phyloP scores from a whole-genome alignment of 2,888 invertebrate genomes.

The Diaphora mendica region DNA sequence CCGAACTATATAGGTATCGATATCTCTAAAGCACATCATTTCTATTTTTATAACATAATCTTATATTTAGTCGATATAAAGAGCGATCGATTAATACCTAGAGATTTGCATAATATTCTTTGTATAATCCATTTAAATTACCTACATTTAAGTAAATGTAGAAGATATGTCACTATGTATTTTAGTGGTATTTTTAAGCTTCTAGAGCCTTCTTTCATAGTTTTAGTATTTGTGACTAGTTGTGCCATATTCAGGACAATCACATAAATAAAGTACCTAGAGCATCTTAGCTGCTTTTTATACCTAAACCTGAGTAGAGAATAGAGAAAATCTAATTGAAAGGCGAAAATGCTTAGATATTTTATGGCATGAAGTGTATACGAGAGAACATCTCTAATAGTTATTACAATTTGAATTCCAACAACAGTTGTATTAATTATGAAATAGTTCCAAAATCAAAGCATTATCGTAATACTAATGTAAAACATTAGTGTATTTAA shows the following conservation, averaged over 20 bases:
- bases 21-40: constrained; percentile 29
- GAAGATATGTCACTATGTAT: neutral
- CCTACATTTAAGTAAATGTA: neutral
- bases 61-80: constrained; percentile 28
- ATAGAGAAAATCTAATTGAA: neutral
- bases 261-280: neutral
- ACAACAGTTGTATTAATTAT: neutral
- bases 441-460: neutral
- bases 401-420: neutral
- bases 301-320: neutral
- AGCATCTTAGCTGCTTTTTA: neutral
- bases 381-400: neutral
- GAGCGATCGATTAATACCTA: neutral
- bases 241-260: constrained; percentile 12
- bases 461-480: neutral
- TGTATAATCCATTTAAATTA: neutral
- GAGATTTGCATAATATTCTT: constrained; percentile 8
- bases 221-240: neutral
- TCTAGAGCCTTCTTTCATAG: neutral
- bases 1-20: constrained; percentile 14
- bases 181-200: neutral
- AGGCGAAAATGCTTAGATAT: neutral
- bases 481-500: neutral
- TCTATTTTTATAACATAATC: constrained; percentile 43
- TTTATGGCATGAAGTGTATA: neutral